Evolutionary conservation across 1,140 invertebrate species (phyloP).

Genomic region (Saccostrea echinata): DNA sequence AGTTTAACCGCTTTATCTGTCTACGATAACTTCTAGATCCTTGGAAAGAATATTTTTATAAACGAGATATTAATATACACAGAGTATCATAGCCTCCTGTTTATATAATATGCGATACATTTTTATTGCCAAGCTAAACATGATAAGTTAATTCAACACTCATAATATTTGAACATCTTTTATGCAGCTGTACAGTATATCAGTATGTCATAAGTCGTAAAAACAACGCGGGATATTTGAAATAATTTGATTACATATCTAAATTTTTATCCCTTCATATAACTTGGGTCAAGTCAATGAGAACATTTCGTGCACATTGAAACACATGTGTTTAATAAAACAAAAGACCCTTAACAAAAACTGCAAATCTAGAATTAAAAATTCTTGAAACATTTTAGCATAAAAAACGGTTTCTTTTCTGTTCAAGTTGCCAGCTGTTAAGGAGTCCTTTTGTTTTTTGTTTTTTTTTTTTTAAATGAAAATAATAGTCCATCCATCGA

Average conservation of each 20-base stretch:
- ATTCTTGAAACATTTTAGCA: no score
- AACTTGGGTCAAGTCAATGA: background rate
- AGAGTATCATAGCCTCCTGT: background rate
- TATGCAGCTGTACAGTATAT: background rate
- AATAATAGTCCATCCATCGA: no score
- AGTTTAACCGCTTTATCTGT: background rate
- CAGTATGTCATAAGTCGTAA: background rate
- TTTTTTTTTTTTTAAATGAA: no score
- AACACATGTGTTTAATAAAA: background rate
- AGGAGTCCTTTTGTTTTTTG: no score
- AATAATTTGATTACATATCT: background rate
- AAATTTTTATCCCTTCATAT: background rate
- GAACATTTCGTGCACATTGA: background rate
- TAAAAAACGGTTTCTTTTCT: no score
- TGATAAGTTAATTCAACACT: constrained; percentile 21
- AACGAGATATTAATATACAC: background rate
- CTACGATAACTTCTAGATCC: background rate
- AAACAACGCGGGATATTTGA: background rate
- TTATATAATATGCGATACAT: background rate
- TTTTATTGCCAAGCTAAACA: background rate
- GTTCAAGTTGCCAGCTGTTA: no score
- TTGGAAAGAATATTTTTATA: constrained; percentile 1
- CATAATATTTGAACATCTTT: background rate
- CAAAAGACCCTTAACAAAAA: background rate
- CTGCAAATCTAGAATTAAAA: background rate